These are phyloP conservation scores for Tachina grossa DNA, from an alignment of 2,888 invertebrate genomes.

Conservation along the genomic window DNA sequence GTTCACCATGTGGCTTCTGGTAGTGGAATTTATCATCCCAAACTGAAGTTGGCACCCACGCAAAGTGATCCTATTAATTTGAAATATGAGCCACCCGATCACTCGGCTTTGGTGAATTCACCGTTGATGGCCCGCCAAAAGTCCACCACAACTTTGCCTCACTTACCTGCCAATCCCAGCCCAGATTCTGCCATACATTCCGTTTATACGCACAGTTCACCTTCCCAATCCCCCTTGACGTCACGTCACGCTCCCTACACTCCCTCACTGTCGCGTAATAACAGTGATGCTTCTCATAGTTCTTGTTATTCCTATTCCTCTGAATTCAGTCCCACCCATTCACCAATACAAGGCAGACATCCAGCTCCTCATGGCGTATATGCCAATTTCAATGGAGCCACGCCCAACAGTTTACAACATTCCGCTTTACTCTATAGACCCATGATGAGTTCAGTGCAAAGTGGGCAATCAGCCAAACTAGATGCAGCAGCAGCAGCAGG, in stretches of 20 bases:
- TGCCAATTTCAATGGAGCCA: conserved; percentile 77
- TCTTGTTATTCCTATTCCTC: conserved; percentile 94
- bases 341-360: conserved; percentile 90
- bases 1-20: conserved; percentile 70
- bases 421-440: conserved; percentile 84
- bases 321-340: conserved; percentile 92
- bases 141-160: conserved; percentile 83
- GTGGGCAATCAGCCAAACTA: conserved; percentile 30
- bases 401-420: conserved; percentile 82
- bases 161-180: conserved; percentile 90
- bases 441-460: conserved; percentile 75
- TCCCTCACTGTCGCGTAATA: conserved; percentile 93
- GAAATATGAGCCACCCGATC: conserved; percentile 79
- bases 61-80: conserved; percentile 82
- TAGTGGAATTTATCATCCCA: conserved; percentile 71
- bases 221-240: conserved; percentile 93
- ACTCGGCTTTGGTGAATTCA: conserved; percentile 83
- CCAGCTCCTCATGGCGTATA: conserved; percentile 79
- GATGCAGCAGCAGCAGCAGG: conserved; percentile 15
- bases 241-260: conserved; percentile 91
- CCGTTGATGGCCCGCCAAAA: conserved; percentile 88
- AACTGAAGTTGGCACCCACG: conserved; percentile 79
- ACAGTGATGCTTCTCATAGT: conserved; percentile 95
- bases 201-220: conserved; percentile 91
- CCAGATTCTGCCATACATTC: conserved; percentile 95